Evolutionary conservation across 2,797 vertebrate species (phyloP), one percentile per base, ranked within the genome.

Genomic region (Epinephelus awoara): DNA sequence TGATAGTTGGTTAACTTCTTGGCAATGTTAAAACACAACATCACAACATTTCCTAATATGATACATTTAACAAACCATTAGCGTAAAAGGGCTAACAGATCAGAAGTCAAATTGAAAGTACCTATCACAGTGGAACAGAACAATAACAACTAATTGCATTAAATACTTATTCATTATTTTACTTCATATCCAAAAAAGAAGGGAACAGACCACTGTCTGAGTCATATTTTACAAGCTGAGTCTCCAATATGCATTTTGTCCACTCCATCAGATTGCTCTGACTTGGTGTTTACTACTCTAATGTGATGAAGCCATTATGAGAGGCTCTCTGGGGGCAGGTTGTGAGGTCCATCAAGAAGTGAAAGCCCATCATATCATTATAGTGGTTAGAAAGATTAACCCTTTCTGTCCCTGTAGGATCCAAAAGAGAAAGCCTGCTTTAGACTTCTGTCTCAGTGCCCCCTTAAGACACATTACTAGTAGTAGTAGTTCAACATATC

Each of bases 231-330:
- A 25, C 34, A 34, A 21, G 3, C 61, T 4, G 25, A 58, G 49
- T 72, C 63, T 38, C 73, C 42, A 66, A 68, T 77, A 70, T 72
- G 77, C 75, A 77, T 85, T 67, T 75, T 42, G 59, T 77, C 68
- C 75, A 82, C 85, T 79, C 67, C 82, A 57, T 67, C 69, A 77
- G 72, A 85, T 83, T 88, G 82, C 81, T 84, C 65, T 83, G 81
- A 63, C 68, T 61, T 68, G 23, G 29, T 74, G 75, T 83, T 85
- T 72, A 75, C 73, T 65, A 40, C 65, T 19, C 21, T 87, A 78
- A 87, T 78, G 61, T 73, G 68, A 86, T 89, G 81, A 86, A 79
- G 57, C 58, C 69, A 71, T 83, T 74, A 82, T 73, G 67, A 69
- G 71, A 71, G 68, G 23, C 66, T 83, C 68, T 82, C 74, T 19